Evolutionary conservation across 2,113 vertebrate genomes (phyloP).

Genomic region (Rhinolophus sinicus): DNA sequence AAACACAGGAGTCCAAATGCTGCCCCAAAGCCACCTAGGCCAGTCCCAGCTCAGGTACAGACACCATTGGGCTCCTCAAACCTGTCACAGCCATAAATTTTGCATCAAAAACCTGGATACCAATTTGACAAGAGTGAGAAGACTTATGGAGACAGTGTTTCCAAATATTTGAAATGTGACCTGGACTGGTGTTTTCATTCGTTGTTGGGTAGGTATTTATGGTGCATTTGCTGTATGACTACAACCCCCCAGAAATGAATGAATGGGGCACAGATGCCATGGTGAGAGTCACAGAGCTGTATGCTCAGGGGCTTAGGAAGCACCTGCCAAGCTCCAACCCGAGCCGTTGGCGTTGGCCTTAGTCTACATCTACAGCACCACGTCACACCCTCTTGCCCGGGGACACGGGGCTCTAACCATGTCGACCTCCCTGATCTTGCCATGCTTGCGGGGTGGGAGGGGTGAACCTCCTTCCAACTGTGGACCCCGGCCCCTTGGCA

Average conservation of each 20-base stretch:
- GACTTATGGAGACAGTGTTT: not conserved
- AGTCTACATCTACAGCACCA: not conserved
- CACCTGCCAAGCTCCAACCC: not conserved
- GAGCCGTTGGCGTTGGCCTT: not conserved
- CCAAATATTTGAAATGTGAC: not conserved
- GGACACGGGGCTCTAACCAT: not conserved
- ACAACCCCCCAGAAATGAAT: not conserved
- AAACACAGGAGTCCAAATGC: not conserved
- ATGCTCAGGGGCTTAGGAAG: not conserved
- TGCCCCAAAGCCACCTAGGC: not conserved
- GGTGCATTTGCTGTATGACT: not conserved
- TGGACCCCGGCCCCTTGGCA: fast-evolving
- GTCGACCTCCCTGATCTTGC: fast-evolving
- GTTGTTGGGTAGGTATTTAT: not conserved
- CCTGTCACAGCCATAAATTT: not conserved
- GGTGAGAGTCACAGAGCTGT: not conserved
- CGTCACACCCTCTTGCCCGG: not conserved
- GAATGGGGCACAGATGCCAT: not conserved
- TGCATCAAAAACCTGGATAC: not conserved
- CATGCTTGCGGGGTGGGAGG: not conserved
- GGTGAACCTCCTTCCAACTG: not conserved
- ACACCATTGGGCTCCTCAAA: not conserved
- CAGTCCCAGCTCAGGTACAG: not conserved
- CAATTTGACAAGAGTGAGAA: not conserved
- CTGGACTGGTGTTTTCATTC: not conserved